Base-by-base conservation (phyloP, 2,888 invertebrate species). In the Tribolium freemani region DNA sequence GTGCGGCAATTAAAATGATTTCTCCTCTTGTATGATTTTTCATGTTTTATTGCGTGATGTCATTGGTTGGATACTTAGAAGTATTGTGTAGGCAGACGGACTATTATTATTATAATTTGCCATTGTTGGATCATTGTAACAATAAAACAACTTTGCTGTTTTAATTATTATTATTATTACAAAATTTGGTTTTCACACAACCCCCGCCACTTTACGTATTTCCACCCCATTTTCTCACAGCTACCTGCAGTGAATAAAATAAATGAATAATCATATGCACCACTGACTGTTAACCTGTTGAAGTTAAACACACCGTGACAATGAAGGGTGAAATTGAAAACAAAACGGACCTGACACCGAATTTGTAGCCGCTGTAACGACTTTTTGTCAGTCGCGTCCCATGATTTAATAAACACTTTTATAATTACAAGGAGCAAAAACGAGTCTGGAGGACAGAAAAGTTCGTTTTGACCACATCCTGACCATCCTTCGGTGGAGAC, bases 281-380 rank as follows among this genome's bases (percentile, higher is more conserved):
- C 80, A 78, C 75, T 81, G 77, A 21, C 66, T 70, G 66, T 73
- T 73, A 70, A 82, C 81, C 78, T 80, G 80, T 78, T 81, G 80
- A 73, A 80, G 80, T 77, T 81, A 81, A 79, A 78, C 75, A 69
- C 78, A 80, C 72, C 81, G 82, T 76, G 77, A 82, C 73, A 79
- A 79, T 73, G 76, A 76, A 79, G 78, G 80, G 74, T 71, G 66
- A 69, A 75, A 77, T 74, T 75, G 72, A 76, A 78, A 73, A 68
- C 54, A 75, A 74, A 77, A 76, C 53, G 57, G 45, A 54, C 30
- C 30, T 30, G 45, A 50, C 69, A 67, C 44, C 38, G 45, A 63
- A 66, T 51, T 58, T 38, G 9, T 38, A 58, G n/a, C 13, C n/a
- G 20, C 26, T 46, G 60, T 69, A 61, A 69, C 54, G 53, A 61